Base-by-base conservation (phyloP, 2,797 vertebrate species). In the Megaceryle alcyon region DNA sequence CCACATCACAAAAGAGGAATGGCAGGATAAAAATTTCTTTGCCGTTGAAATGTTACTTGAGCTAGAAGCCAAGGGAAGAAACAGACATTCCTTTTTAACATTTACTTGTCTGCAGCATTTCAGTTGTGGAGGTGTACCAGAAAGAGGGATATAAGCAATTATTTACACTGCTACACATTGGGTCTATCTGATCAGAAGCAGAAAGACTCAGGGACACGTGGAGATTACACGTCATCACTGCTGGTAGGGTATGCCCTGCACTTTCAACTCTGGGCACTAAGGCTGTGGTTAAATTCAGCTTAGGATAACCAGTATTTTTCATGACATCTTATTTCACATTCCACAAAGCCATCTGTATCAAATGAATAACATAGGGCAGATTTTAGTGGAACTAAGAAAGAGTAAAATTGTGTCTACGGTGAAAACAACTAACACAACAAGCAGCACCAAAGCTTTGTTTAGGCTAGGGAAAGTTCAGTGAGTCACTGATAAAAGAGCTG, bases 21-120 rank as follows among this genome's bases (percentile, higher is more conserved):
- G 41, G 37, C 53, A 70, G 43, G 18, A 83, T 8, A 76, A 28
- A 85, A 35, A 44, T 57, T 53, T 61, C 54, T 51, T 77, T 85
- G 56, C 68, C 78, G 31, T 53, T 72, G 61, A 92, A 89, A 81
- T 48, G 57, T 64, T 84, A 73, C 28, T 84, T 37, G 14, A 66
- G 16, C 77, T 82, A 83, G 63, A 94, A 91, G 37, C 43, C 39
- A 43, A 82, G 54, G 60, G 28, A 88, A 95, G 25, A 82, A 95
- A 69, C 1, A 76, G 46, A 63, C 23, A 44, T 56, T 75, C 29
- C 29, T 76, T 53, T 63, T 53, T 39, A 59, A n/a, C 25, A 54
- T n/a, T 80, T 44, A 82, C 68, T 59, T 56, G 12, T 75, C 21
- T 90, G 65, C 37, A 93, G 31, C 53, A 69, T 10, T 90, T 28